Percentiles rank a stretch among this genome's conserved stretches.
These are phyloP conservation scores for Serrognathus titanus DNA, from an alignment of 2,888 invertebrate species.

Conservation along the genomic window DNA sequence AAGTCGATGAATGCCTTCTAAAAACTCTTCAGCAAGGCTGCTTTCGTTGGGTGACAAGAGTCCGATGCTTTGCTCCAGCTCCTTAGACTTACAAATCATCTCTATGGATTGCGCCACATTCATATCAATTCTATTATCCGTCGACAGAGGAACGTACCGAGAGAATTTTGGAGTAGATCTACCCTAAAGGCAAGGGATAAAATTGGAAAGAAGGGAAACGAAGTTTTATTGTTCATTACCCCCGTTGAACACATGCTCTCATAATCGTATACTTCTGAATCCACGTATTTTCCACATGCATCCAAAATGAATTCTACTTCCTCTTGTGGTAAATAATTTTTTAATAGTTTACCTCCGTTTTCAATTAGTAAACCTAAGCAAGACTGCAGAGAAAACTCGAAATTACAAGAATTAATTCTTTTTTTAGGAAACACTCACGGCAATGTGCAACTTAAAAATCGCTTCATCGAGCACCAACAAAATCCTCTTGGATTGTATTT, in stretches of 20 bases:
- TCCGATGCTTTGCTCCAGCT: not conserved
- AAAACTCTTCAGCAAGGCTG: too few species aligned
- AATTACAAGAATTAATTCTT: not conserved
- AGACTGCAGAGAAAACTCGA: constrained; percentile 13
- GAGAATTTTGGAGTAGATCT: too few species aligned
- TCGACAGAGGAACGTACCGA: not conserved
- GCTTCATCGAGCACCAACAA: constrained; percentile 53
- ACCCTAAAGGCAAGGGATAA: too few species aligned
- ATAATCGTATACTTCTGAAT: not conserved
- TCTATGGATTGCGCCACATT: constrained; percentile 1
- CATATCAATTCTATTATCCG: not conserved
- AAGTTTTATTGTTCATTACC: not conserved
- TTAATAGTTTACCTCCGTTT: constrained; percentile 21
- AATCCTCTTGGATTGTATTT: constrained; percentile 56
- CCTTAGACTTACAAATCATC: not conserved
- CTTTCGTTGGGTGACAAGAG: too few species aligned
- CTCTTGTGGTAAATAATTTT: constrained; percentile 12
- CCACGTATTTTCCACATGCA: constrained; percentile 18
- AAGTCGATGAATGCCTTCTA: too few species aligned
- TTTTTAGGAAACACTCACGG: constrained; percentile 27
- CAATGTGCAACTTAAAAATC: constrained; percentile 51
- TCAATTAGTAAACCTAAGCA: constrained; percentile 18
- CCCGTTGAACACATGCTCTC: not conserved
- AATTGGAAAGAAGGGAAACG: not conserved
- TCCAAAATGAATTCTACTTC: constrained; percentile 22